Evolutionary conservation across 2,888 invertebrate genomes (phyloP).

Genomic region (Melieria crassipennis): DNA sequence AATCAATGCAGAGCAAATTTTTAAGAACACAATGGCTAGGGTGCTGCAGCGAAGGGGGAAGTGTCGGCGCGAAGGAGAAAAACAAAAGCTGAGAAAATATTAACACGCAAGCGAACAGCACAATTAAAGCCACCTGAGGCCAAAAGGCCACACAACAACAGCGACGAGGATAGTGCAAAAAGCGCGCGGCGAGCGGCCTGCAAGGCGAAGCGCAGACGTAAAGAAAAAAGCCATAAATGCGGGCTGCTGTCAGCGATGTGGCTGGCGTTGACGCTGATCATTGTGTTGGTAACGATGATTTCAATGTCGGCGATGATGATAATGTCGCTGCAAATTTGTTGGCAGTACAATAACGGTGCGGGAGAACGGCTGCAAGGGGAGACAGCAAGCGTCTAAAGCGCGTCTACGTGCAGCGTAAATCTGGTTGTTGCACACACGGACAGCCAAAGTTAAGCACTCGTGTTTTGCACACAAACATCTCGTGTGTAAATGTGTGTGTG

Average conservation of each 20-base stretch:
- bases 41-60: background rate
- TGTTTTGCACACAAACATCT: background rate
- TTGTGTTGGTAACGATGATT: too few species aligned
- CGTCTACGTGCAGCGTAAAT: slow-evolving; percentile 15
- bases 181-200: too few species aligned
- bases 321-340: too few species aligned
- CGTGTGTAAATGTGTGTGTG: background rate
- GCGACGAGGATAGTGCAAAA: too few species aligned
- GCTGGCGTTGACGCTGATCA: background rate
- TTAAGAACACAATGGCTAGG: background rate
- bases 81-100: slow-evolving; percentile 7
- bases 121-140: slow-evolving; percentile 48
- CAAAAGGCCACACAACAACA: slow-evolving; percentile 17
- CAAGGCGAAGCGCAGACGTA: background rate
- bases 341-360: background rate
- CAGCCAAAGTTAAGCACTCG: background rate
- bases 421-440: background rate
- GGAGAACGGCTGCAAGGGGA: background rate
- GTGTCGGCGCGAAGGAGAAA: background rate
- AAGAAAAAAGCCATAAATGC: slow-evolving; percentile 17
- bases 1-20: background rate
- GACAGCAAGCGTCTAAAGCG: background rate
- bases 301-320: too few species aligned
- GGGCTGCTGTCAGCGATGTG: slow-evolving; percentile 1
- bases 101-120: slow-evolving; percentile 15